Evolutionary conservation across 2,113 vertebrate species (phyloP), one percentile per base, ranked within the genome.

Genomic region (Myrmecophaga tridactyla): DNA sequence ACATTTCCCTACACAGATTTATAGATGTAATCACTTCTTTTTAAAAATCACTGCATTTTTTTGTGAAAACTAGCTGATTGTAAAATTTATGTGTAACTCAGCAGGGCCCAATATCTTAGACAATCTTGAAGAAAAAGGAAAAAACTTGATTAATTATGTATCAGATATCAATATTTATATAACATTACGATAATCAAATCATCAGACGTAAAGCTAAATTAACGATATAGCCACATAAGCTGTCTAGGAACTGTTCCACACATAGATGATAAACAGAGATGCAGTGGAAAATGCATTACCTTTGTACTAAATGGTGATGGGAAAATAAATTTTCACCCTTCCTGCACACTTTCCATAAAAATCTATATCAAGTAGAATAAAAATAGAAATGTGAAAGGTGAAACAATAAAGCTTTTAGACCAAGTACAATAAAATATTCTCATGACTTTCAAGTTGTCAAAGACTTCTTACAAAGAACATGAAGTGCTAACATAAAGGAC

Each of bases 361-460:
- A 51, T 92, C 58, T 84, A 63, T 58, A 92, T 90, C 65, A 85
- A 29, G 25, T 84, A 5, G 9, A 90, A 90, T 87, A 81, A 51
- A 92, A 93, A 95, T 39, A 76, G 70, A 80, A 83, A 58, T 84
- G 56, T 92, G 7, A 34, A 86, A 94, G 10, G 20, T 88, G 10
- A 92, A 92, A 87, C 36, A 81, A 82, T 87, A 81, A 65, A 56
- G 1, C 34, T 94, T 86, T 93, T 92, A 92, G 41, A 77, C n/a
- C 63, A 95, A 95, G n/a, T 6, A 51, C 65, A 92, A 85, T 65
- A 86, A 94, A 96, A 90, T 87, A 92, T 81, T 90, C 92, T 76
- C 89, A 63, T 85, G 70, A 65, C 11, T 46, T 84, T 23, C 29
- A 51, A 17, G 23, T 94, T 92, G 65, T 94, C 65, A 78, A 91